Evolutionary conservation across 2,888 invertebrate species (phyloP), one percentile per base, ranked within the genome.

Genomic region (Epinotia bilunana): DNA sequence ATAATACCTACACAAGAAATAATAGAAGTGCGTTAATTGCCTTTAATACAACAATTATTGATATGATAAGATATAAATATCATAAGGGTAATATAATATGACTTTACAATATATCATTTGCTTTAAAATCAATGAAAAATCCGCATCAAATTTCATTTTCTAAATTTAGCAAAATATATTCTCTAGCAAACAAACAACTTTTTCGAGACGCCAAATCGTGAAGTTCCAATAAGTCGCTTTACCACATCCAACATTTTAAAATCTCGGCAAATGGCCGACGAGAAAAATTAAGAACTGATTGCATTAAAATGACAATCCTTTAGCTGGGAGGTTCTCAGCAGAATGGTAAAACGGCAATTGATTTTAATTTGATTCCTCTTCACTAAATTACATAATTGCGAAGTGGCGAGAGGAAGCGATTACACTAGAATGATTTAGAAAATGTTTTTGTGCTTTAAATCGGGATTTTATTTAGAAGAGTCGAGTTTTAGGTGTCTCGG

Each of bases 401-500:
- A 60, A 70, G 69, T 60, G 28, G 69, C n/a, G 58, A 60, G 58
- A 60, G 43, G 43, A 43, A 68, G 43, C 23, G 58, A 68, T 58
- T 23, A 46, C 13, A 13, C 49, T 49, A 33, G 4, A 57, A 68
- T 18, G 33, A 18, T 61, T 53, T 53, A 53, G 46, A 57, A 28
- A 64, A 58, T 57, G 55, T 18, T 43, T 72, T 61, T 18, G 33
- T 65, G 58, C 13, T 2, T 23, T n/a, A 20, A 64, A 46, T 70
- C 23, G 4, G 16, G 62, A 64, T 49, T 58, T 65, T 69, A 76
- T 72, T 72, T 68, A 33, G 63, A 58, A 6, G 20, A 57, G 58
- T 53, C 12, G 49, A 69, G 55, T 69, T 73, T 49, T 62, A 63
- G 76, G 82, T 83, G 84, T 80, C 80, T 83, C 77, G 82, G 82